Conservation (phyloP, 2,797 vertebrate genomes). For the Melanotaenia trifasciata region DNA sequence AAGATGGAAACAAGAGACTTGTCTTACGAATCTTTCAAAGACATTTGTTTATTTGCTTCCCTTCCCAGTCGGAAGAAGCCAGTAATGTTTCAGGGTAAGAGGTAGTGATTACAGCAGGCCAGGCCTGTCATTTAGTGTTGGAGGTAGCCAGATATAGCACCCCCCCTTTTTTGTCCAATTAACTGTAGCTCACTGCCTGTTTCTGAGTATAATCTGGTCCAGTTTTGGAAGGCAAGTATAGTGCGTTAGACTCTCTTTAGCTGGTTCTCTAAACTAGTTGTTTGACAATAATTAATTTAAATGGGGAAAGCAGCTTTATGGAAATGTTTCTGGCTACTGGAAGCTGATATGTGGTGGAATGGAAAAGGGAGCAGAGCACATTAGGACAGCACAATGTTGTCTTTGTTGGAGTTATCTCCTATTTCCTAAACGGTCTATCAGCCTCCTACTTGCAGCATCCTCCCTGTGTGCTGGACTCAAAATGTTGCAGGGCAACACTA, state of each 20-base stretch:
- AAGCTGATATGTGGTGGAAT: slow-evolving; percentile 19
- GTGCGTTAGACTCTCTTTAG: not conserved
- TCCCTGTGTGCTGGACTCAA: slow-evolving; percentile 14
- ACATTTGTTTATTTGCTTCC: slow-evolving; percentile 41
- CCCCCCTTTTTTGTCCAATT: slow-evolving; percentile 48
- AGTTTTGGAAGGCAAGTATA: slow-evolving; percentile 14
- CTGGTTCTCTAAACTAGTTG: slow-evolving; percentile 13
- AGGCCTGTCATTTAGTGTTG: slow-evolving; percentile 72
- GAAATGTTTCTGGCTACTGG: not conserved
- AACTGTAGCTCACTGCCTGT: slow-evolving; percentile 31
- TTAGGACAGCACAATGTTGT: slow-evolving; percentile 12
- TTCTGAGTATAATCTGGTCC: slow-evolving; percentile 20
- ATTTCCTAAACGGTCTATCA: slow-evolving; percentile 28
- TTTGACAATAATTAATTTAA: not conserved
- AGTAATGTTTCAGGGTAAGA: slow-evolving; percentile 54
- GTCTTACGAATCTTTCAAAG: slow-evolving; percentile 37
- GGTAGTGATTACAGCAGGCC: slow-evolving; percentile 68
- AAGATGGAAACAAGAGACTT: slow-evolving; percentile 20
- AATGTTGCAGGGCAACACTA: slow-evolving; percentile 30
- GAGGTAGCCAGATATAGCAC: slow-evolving; percentile 57
- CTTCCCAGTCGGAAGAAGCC: slow-evolving; percentile 43
- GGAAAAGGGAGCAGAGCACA: slow-evolving; percentile 3
- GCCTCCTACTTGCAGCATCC: slow-evolving; percentile 35
- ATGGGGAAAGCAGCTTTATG: not conserved
- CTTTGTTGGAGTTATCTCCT: slow-evolving; percentile 26